Evolutionary conservation across 2,113 vertebrate species (phyloP).

Genomic region (Proteles cristata): DNA sequence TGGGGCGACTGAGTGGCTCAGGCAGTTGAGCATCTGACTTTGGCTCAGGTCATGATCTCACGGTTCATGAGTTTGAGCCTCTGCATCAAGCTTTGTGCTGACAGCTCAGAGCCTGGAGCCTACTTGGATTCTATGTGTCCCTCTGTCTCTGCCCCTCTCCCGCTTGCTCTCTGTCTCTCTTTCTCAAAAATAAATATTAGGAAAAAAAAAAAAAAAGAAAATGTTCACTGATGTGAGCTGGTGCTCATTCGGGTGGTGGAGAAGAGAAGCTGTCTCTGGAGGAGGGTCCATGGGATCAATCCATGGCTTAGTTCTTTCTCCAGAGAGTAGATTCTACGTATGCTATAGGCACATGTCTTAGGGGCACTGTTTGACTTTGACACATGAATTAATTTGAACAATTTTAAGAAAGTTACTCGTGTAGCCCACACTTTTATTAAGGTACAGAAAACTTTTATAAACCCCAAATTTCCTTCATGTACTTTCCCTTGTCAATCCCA

Average conservation of each 20-base stretch:
- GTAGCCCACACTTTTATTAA: neutral
- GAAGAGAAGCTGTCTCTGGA: neutral
- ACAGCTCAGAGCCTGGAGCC: too few species aligned
- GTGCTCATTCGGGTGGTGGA: neutral
- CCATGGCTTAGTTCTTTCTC: neutral
- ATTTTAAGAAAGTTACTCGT: neutral
- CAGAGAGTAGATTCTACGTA: neutral
- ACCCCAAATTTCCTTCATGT: neutral
- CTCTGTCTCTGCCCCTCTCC: too few species aligned
- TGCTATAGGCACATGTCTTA: neutral
- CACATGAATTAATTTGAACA: neutral
- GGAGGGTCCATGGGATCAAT: neutral
- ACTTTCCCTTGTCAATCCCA: neutral
- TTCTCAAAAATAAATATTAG: too few species aligned
- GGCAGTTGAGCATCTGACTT: too few species aligned
- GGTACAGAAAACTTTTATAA: neutral
- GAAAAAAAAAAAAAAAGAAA: too few species aligned
- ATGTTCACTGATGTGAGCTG: neutral
- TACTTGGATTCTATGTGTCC: too few species aligned
- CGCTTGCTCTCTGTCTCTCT: too few species aligned
- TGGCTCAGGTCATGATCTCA: too few species aligned
- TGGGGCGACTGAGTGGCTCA: too few species aligned
- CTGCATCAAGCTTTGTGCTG: too few species aligned
- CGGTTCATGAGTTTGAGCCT: too few species aligned
- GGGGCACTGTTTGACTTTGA: neutral